Evolutionary conservation across 2,888 invertebrate species (phyloP).

Genomic region (Sesia bembeciformis): DNA sequence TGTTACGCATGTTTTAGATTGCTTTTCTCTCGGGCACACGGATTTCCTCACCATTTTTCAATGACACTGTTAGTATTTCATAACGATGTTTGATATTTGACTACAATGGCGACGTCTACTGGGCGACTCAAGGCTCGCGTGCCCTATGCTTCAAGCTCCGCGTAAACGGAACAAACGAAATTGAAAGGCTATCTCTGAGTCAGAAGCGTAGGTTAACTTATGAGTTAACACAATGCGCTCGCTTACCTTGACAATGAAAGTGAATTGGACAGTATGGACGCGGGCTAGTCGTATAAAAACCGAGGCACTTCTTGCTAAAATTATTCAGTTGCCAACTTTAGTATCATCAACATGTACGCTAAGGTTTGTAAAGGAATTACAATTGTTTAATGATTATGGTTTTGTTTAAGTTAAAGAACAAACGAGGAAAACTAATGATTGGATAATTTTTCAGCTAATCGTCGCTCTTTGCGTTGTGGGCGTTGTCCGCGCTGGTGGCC

Average conservation of each 20-base stretch:
- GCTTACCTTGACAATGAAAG: constrained; percentile 72
- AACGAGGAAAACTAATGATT: background rate
- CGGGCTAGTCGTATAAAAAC: constrained; percentile 62
- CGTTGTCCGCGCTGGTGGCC: constrained; percentile 71
- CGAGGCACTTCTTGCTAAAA: constrained; percentile 50
- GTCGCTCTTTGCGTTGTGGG: constrained; percentile 75
- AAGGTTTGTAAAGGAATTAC: constrained; percentile 32
- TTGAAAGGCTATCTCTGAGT: constrained; percentile 68
- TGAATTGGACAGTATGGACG: constrained; percentile 46
- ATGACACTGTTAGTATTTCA: no score
- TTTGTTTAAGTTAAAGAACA: background rate
- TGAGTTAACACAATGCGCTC: constrained; percentile 22
- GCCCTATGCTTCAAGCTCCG: constrained; percentile 12
- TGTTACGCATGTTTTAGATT: no score
- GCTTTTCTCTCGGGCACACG: no score
- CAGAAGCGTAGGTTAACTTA: constrained; percentile 41
- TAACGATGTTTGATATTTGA: background rate
- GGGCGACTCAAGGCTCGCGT: constrained; percentile 31
- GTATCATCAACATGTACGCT: constrained; percentile 68
- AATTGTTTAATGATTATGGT: background rate
- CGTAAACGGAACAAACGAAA: constrained; percentile 47
- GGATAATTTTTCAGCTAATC: constrained; percentile 54
- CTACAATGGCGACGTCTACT: background rate
- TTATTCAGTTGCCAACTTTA: constrained; percentile 70
- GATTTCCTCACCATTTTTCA: no score